Base-by-base conservation (phyloP, 1,140 invertebrate genomes). In the Uloborus diversus region DNA sequence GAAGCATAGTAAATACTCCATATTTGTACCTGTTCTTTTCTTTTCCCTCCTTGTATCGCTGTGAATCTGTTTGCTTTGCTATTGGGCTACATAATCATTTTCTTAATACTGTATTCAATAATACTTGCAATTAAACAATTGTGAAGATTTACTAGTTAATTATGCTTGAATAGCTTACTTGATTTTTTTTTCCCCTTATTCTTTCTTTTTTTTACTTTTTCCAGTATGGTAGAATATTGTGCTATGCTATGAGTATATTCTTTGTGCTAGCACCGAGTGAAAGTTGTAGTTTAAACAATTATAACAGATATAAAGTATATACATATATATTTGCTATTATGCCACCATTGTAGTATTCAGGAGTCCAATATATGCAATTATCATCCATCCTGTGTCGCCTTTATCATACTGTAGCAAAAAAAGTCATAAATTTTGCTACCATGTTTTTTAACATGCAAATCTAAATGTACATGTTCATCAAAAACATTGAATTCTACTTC, bases 1-100 rank as follows among this genome's bases (percentile, higher is more conserved):
- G 47, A 71, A 30, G 42, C 23, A 59, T 62, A 75, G 70, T 62
- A 20, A 53, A 62, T 33, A 23, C 49, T 62, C 27, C 30, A 23
- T 75, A 25, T 62, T 62, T 62, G 70, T 75, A 59, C 71, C 71
- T 75, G 59, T 64, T 75, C n/a, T n/a, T n/a, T n/a, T n/a, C n/a
- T n/a, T n/a, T 75, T 75, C 27, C 64, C 71, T 64, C 57, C 71
- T 75, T 75, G 59, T 75, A 73, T 30, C 23, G 51, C 47, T 64
- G 59, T 75, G 71, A 47, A 33, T 75, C 37, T 75, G 59, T 73
- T 71, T 70, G 4, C n/a, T 64, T 59, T 75, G 35, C 37, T 62
- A 33, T 47, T 37, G 17, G 28, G 30, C 59, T 23, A 25, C 35
- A 20, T 47, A 35, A 73, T 61, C 33, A 64, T 49, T 75, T 61